These are phyloP conservation scores for Xenops minutus DNA, from an alignment of 2,797 vertebrate species.

Conservation along the genomic window DNA sequence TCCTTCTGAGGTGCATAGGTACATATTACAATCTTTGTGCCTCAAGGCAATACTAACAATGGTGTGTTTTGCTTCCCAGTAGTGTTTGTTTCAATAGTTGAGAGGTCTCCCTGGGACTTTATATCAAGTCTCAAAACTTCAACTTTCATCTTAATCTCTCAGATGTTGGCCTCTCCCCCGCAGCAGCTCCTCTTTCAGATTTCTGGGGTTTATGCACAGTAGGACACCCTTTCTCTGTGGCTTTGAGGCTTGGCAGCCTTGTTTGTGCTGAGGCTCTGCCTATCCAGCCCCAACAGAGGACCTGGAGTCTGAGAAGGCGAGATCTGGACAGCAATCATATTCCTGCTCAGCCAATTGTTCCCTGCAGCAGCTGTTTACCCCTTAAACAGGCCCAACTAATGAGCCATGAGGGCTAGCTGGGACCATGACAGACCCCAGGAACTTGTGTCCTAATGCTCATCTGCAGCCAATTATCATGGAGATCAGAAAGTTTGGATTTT, in stretches of 20 bases:
- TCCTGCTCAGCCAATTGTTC: neutral
- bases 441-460: neutral
- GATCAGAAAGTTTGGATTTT: neutral
- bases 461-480: neutral
- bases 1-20: neutral
- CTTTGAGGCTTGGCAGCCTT: neutral
- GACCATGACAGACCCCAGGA: neutral
- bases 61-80: neutral
- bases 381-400: neutral
- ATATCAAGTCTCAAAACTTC: neutral
- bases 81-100: neutral
- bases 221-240: neutral
- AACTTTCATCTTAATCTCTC: neutral
- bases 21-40: neutral
- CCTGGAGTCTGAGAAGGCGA: neutral
- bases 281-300: neutral
- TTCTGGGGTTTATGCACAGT: neutral
- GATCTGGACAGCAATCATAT: accelerated
- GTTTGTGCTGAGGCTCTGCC: neutral
- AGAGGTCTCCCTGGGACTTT: neutral
- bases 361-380: neutral
- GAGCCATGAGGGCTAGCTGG: neutral
- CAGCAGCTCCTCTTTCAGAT: neutral
- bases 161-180: neutral
- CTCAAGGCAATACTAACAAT: neutral